phyloP scores from a whole-genome alignment of 2,113 vertebrate species.

The Nerophis lumbriciformis region DNA sequence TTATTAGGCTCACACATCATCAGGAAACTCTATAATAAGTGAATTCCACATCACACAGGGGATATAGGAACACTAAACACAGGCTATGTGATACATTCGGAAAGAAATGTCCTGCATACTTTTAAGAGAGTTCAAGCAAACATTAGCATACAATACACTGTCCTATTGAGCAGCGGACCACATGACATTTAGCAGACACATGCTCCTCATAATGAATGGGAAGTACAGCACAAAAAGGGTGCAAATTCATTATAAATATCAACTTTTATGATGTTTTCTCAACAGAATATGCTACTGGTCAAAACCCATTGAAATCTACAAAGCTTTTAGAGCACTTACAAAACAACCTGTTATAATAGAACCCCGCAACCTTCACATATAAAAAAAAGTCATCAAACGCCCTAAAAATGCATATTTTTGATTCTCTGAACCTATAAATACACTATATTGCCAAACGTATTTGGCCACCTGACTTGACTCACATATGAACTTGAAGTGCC shows the following conservation, averaged over 20 bases:
- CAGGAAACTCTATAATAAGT: constrained; percentile 20
- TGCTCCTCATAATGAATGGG: constrained; percentile 48
- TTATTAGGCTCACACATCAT: constrained; percentile 19
- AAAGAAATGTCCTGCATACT: constrained; percentile 7
- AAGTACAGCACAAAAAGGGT: constrained; percentile 19
- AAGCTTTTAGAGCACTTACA: too few species aligned
- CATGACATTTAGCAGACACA: constrained; percentile 41
- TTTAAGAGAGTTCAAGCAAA: constrained; percentile 27
- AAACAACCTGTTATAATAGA: too few species aligned
- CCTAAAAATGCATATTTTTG: too few species aligned
- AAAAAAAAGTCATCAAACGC: too few species aligned
- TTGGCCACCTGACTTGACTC: too few species aligned
- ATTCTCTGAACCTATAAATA: too few species aligned
- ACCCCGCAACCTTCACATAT: too few species aligned
- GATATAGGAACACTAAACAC: constrained; percentile 1
- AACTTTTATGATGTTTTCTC: too few species aligned
- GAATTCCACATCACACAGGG: constrained; percentile 6
- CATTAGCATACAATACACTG: constrained; percentile 49
- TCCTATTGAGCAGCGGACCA: constrained; percentile 27
- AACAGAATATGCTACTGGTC: too few species aligned
- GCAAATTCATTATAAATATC: not conserved
- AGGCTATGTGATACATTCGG: constrained; percentile 16
- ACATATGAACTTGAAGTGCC: too few species aligned
- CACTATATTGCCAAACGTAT: too few species aligned
- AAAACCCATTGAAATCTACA: too few species aligned